A percentile compares a stretch with the other conserved stretches of the same genome.
Evolutionary conservation across 1,140 invertebrate species (phyloP).

Genomic region (Orius insidiosus): DNA sequence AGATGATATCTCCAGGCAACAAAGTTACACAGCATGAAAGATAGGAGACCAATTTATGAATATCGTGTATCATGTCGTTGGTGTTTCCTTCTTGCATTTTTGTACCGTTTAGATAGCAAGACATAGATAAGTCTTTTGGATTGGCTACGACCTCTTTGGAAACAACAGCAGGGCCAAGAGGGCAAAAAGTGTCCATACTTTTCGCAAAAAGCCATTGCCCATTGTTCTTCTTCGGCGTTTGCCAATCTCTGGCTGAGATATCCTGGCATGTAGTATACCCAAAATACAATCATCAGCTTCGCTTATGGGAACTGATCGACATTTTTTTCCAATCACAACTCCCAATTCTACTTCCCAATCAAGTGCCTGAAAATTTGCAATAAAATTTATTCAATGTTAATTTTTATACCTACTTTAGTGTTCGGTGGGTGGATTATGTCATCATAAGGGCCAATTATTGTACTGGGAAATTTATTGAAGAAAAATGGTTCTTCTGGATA

Average conservation of each 20-base stretch:
- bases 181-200: slow-evolving; percentile 76
- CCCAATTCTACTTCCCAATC: slow-evolving; percentile 83
- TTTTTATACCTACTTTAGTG: slow-evolving; percentile 40
- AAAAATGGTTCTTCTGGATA: slow-evolving; percentile 55
- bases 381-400: too few species aligned
- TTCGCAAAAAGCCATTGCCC: slow-evolving; percentile 66
- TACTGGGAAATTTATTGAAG: slow-evolving; percentile 62
- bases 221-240: slow-evolving; percentile 61
- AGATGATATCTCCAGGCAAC: slow-evolving; percentile 67
- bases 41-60: slow-evolving; percentile 57
- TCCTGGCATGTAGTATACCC: slow-evolving; percentile 79
- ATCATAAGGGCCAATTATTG: slow-evolving; percentile 57
- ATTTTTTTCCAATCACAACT: slow-evolving; percentile 67
- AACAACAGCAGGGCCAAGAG: slow-evolving; percentile 56
- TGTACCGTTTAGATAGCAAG: slow-evolving; percentile 57
- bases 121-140: slow-evolving; percentile 51
- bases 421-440: slow-evolving; percentile 45
- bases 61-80: slow-evolving; percentile 59
- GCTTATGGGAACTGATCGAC: slow-evolving; percentile 44
- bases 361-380: slow-evolving; percentile 31
- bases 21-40: slow-evolving; percentile 61
- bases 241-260: slow-evolving; percentile 67
- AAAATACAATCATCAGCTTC: slow-evolving; percentile 58
- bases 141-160: slow-evolving; percentile 56
- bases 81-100: slow-evolving; percentile 70